A percentile compares a stretch with the other conserved stretches of the same genome.
These are phyloP conservation scores for Mythimna vitellina DNA, from an alignment of 2,888 invertebrate genomes.

Conservation along the genomic window DNA sequence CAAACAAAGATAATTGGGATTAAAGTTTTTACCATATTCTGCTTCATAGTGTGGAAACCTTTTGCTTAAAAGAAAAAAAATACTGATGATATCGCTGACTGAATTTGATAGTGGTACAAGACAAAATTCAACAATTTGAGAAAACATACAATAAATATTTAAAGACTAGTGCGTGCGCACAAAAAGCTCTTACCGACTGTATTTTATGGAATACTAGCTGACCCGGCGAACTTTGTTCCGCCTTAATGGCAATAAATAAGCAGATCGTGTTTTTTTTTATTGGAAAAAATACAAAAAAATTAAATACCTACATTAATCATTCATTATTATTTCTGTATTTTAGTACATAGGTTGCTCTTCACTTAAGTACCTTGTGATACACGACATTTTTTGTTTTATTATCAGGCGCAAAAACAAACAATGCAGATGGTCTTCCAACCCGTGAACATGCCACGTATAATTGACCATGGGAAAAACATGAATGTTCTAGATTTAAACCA, in stretches of 20 bases:
- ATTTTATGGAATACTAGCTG: background rate
- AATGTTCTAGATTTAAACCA: constrained; percentile 17
- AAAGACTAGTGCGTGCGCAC: background rate
- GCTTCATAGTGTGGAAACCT: no score
- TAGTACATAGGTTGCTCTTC: background rate
- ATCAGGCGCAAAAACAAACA: constrained; percentile 16
- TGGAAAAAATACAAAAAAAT: no score
- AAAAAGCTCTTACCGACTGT: background rate
- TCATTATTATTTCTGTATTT: no score
- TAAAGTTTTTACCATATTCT: no score
- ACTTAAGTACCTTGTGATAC: constrained; percentile 2
- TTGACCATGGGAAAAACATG: constrained; percentile 17
- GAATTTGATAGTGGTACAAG: background rate
- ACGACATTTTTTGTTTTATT: background rate
- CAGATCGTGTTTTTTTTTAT: no score
- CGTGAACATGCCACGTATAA: constrained; percentile 20
- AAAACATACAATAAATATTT: background rate
- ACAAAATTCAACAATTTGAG: constrained; percentile 3
- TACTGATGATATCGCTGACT: background rate
- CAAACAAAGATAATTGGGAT: no score
- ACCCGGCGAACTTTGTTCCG: no score
- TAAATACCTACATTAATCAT: no score
- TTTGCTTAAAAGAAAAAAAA: no score
- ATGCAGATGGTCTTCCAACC: constrained; percentile 10
- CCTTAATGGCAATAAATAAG: no score